These are phyloP conservation scores for Stenolophus ochropezus DNA, from an alignment of 2,888 invertebrate species.

Conservation along the genomic window DNA sequence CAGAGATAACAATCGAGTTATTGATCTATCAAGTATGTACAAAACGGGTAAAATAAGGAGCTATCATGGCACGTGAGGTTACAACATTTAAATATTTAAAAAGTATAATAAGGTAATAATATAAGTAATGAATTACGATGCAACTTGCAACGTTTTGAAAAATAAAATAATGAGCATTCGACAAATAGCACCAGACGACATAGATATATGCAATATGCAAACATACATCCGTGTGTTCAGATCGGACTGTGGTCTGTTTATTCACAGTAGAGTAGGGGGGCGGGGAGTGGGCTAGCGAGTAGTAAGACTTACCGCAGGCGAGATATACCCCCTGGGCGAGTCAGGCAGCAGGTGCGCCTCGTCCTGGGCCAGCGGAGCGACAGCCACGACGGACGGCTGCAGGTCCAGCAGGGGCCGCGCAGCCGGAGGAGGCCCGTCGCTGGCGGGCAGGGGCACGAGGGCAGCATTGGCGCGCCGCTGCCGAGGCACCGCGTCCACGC, in stretches of 20 bases:
- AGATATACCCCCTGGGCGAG: constrained; percentile 71
- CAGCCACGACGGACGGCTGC: constrained; percentile 64
- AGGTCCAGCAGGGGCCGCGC: constrained; percentile 67
- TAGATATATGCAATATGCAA: constrained; percentile 55
- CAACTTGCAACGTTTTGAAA: constrained; percentile 51
- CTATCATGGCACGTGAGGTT: constrained; percentile 38
- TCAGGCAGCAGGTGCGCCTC: constrained; percentile 70
- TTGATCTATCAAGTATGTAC: constrained; percentile 56
- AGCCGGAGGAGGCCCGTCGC: constrained; percentile 69
- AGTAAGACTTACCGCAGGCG: constrained; percentile 70
- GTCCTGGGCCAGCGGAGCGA: constrained; percentile 71
- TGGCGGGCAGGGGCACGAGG: constrained; percentile 71
- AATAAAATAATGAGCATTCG: constrained; percentile 55
- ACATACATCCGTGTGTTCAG: constrained; percentile 48
- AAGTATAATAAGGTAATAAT: constrained; percentile 38
- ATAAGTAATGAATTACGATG: constrained; percentile 46
- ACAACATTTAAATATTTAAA: constrained; percentile 47
- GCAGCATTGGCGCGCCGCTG: constrained; percentile 66
- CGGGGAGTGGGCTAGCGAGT: background rate
- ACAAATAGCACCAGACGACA: constrained; percentile 56
- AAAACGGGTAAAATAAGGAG: constrained; percentile 37
- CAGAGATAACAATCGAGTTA: constrained; percentile 53
- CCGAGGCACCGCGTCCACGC: constrained; percentile 69
- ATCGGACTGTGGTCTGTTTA: constrained; percentile 41
- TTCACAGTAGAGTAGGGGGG: background rate